These are phyloP conservation scores for Eidolon dupreanum DNA, from an alignment of 2,797 vertebrate species.

Conservation along the genomic window DNA sequence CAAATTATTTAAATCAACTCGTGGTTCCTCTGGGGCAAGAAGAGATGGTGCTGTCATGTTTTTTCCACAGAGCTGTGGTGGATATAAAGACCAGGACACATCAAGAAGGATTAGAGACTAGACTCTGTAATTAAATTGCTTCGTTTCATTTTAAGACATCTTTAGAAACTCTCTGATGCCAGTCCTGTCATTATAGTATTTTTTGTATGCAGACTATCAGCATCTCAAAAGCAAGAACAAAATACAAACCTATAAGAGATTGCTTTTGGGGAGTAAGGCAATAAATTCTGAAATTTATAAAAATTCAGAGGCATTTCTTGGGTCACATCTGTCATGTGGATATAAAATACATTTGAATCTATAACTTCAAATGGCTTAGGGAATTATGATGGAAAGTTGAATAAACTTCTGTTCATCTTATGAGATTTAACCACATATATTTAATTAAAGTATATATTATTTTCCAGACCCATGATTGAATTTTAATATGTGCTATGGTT, in stretches of 20 bases:
- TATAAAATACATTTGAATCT: constrained; percentile 48
- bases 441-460: constrained; percentile 52
- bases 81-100: neutral
- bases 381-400: constrained; percentile 34
- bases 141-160: constrained; percentile 30
- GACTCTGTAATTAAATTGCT: neutral
- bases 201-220: constrained; percentile 15
- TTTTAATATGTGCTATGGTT: constrained; percentile 36
- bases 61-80: neutral
- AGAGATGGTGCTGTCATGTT: neutral
- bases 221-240: constrained; percentile 41
- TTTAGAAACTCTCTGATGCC: constrained; percentile 53
- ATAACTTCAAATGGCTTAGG: constrained; percentile 54
- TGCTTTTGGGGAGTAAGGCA: neutral
- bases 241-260: neutral
- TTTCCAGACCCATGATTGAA: constrained; percentile 24
- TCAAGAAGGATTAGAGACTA: neutral
- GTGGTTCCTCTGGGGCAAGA: neutral
- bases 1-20: neutral
- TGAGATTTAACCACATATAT: constrained; percentile 44
- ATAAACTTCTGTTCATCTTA: constrained; percentile 55
- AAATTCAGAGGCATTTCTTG: constrained; percentile 15
- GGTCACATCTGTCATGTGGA: constrained; percentile 52
- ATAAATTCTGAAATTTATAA: constrained; percentile 36
- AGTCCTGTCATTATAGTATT: neutral